Evolutionary conservation across 2,113 vertebrate species (phyloP).

Genomic region (Chunga burmeisteri): DNA sequence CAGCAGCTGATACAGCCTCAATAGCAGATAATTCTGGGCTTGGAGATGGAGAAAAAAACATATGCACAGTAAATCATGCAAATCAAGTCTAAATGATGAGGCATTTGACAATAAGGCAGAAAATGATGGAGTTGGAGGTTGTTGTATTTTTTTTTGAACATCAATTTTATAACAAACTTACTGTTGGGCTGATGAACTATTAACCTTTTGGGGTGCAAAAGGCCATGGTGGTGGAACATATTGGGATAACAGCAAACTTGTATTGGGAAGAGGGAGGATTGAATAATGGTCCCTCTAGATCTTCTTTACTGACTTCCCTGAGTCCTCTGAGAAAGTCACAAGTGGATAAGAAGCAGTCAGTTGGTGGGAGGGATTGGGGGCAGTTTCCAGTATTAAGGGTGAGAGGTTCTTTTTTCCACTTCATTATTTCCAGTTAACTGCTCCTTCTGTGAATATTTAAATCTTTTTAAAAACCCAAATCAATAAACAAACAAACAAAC

Average conservation of each 20-base stretch:
- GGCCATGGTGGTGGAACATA: background rate
- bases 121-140: background rate
- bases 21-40: conserved; percentile 54
- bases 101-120: conserved; percentile 17
- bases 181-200: background rate
- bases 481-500: background rate
- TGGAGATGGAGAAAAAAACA: conserved; percentile 28
- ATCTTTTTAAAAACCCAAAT: rapidly evolving
- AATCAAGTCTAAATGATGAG: conserved; percentile 4
- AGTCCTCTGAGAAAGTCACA: background rate
- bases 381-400: background rate
- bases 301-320: background rate
- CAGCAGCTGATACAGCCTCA: conserved; percentile 42
- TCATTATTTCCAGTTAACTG: background rate
- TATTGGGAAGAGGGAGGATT: background rate
- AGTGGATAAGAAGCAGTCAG: background rate
- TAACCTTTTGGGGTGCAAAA: background rate
- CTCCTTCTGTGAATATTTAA: background rate
- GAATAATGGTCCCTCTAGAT: background rate
- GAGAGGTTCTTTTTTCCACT: background rate
- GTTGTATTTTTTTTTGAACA: background rate
- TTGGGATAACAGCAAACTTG: background rate
- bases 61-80: conserved; percentile 43
- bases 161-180: background rate
- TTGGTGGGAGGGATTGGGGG: background rate